Evolutionary conservation across 2,888 invertebrate genomes (phyloP).

Genomic region (Anticlea derivata): DNA sequence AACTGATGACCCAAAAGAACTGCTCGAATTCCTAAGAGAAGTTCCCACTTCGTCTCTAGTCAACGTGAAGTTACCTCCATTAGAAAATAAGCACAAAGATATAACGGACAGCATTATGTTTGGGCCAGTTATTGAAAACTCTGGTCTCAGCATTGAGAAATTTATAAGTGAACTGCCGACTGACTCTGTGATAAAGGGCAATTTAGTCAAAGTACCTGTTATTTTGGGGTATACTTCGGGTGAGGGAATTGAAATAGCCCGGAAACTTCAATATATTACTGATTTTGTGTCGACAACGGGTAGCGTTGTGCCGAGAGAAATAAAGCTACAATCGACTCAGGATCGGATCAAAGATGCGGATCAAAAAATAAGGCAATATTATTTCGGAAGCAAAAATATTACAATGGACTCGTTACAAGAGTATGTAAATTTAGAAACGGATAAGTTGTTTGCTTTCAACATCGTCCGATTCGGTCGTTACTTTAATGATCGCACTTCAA

Average conservation of each 20-base stretch:
- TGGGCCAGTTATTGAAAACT: conserved; percentile 72
- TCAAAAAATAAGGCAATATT: conserved; percentile 60
- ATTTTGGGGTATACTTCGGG: conserved; percentile 73
- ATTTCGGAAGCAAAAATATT: conserved; percentile 58
- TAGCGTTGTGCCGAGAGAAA: conserved; percentile 68
- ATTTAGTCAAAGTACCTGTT: conserved; percentile 62
- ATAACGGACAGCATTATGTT: conserved; percentile 65
- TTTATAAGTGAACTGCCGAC: conserved; percentile 61
- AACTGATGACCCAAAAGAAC: conserved; percentile 62
- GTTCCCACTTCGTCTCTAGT: conserved; percentile 61
- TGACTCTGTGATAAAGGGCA: conserved; percentile 55
- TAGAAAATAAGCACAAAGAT: conserved; percentile 54
- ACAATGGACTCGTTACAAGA: conserved; percentile 54
- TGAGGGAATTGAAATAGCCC: conserved; percentile 73
- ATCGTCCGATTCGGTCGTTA: conserved; percentile 65
- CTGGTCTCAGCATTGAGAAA: conserved; percentile 51
- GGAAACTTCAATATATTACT: conserved; percentile 50
- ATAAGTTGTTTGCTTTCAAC: conserved; percentile 65
- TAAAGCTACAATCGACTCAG: conserved; percentile 59
- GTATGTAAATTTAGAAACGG: conserved; percentile 60
- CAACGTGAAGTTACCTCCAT: conserved; percentile 60
- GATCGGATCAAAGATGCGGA: conserved; percentile 53
- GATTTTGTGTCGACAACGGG: conserved; percentile 51
- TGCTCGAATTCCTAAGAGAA: conserved; percentile 60
- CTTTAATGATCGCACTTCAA: conserved; percentile 43